These are phyloP conservation scores for Todiramphus chloris DNA, from an alignment of 2,113 vertebrate species.

Conservation along the genomic window DNA sequence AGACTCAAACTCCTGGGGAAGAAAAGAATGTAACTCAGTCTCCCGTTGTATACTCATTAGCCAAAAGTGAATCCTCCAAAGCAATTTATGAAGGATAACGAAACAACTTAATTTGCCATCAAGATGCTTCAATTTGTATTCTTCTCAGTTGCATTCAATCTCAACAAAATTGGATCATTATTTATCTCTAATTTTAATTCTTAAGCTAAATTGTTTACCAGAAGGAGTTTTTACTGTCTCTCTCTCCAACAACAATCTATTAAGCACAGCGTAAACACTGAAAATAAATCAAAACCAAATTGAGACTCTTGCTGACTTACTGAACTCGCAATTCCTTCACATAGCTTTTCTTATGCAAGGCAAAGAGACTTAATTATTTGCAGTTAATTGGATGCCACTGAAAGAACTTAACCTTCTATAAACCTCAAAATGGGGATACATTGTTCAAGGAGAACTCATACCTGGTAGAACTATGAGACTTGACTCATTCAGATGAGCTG, in stretches of 20 bases:
- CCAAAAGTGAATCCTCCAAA: constrained; percentile 34
- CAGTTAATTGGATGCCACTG: not conserved
- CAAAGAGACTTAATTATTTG: constrained; percentile 19
- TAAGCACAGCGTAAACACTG: constrained; percentile 35
- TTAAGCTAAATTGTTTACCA: constrained; percentile 62
- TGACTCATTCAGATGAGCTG: not conserved
- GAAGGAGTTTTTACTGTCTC: constrained; percentile 41
- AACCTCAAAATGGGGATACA: not conserved
- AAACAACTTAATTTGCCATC: constrained; percentile 60
- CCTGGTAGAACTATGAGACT: not conserved
- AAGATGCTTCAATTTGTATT: constrained; percentile 47
- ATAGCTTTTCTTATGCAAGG: not conserved
- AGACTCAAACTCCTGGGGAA: not conserved
- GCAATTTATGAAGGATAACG: constrained; percentile 63
- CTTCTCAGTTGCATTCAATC: not conserved
- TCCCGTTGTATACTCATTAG: constrained; percentile 40
- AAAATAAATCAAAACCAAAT: constrained; percentile 69
- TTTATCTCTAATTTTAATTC: constrained; percentile 66
- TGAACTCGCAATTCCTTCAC: constrained; percentile 37
- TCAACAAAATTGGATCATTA: constrained; percentile 52
- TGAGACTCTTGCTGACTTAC: constrained; percentile 40
- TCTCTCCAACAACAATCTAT: constrained; percentile 57
- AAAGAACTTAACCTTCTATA: not conserved
- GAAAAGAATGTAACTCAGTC: not conserved
- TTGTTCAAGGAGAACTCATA: accelerated